Base-by-base conservation (phyloP, 2,797 vertebrate species). In the Cuculus canorus region DNA sequence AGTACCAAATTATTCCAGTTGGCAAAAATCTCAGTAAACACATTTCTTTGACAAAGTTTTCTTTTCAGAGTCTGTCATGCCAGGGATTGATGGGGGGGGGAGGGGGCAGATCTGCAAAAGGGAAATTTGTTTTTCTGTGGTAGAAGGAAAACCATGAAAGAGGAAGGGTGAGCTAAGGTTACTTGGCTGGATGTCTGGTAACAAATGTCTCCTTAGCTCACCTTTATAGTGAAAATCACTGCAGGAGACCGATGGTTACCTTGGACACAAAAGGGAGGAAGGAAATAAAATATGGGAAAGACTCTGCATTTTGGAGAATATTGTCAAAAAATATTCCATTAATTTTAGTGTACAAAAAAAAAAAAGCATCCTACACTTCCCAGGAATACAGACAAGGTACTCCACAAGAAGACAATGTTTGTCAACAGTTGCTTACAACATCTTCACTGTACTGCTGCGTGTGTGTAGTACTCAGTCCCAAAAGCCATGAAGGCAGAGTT, bases 1-100 rank as follows among this genome's bases (percentile, higher is more conserved):
- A 86, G 60, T 57, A 45, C 13, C 1, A 1, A 87, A 77, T 82
- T 73, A 30, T 70, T 86, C 71, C 60, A 85, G 52, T 27, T 93
- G 83, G 86, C 68, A 91, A 60, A 93, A 93, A 24, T 76, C 57
- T 94, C 78, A 48, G 82, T 82, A 94, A 95, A 96, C 93, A 87
- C 88, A 68, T 80, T 70, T 87, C 71, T 93, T 80, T 91, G 57
- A 87, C 65, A 68, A 92, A 88, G 37, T 94, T 97, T 95, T 93
- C 68, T 72, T 93, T 93, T 93, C 72, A 85, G 77, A 92, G 15
- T 35, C 53, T 5, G 6, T 48, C 82, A 78, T 54, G 64, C n/a
- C 61, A 82, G 41, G 79, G 72, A 13, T 41, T 60, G 76, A 24
- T 70, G 92, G 94, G 92, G 92, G 94, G 94, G 41, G 92, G 84